These are phyloP conservation scores for Tridacna crocea DNA, from an alignment of 2,888 invertebrate genomes.

Conservation along the genomic window DNA sequence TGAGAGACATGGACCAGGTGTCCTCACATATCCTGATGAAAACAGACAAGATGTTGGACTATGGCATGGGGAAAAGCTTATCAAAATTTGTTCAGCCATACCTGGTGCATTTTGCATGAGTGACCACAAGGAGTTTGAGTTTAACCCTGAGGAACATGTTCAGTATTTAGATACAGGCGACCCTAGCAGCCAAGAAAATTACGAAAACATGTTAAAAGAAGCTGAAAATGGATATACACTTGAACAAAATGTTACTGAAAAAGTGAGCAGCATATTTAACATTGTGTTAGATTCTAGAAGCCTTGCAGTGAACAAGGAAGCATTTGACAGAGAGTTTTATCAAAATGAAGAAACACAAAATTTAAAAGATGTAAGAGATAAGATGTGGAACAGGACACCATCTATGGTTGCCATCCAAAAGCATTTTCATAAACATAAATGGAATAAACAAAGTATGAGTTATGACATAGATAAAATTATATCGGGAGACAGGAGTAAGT, in stretches of 20 bases:
- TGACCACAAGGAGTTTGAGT: constrained; percentile 80
- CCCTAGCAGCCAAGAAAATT: constrained; percentile 30
- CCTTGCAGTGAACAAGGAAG: constrained; percentile 78
- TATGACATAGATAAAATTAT: constrained; percentile 75
- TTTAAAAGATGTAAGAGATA: constrained; percentile 58
- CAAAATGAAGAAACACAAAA: constrained; percentile 54
- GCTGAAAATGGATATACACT: constrained; percentile 51
- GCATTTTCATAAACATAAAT: constrained; percentile 77
- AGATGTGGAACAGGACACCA: constrained; percentile 80
- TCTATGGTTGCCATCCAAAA: constrained; percentile 78
- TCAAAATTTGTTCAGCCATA: constrained; percentile 76
- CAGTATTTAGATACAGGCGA: constrained; percentile 65
- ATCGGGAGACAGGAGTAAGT: constrained; percentile 71
- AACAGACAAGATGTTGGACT: constrained; percentile 83
- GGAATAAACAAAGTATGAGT: constrained; percentile 59
- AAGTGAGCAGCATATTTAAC: constrained; percentile 73
- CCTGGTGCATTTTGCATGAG: constrained; percentile 78
- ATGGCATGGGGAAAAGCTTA: constrained; percentile 81
- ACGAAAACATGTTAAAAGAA: constrained; percentile 65
- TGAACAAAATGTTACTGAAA: constrained; percentile 61
- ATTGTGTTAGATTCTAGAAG: constrained; percentile 78
- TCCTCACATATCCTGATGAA: constrained; percentile 80
- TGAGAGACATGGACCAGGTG: constrained; percentile 83
- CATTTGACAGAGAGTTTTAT: constrained; percentile 80
- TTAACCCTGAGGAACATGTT: constrained; percentile 72